phyloP scores from a whole-genome alignment of 2,888 invertebrate species.

The Lepidocyrtinus sp. region DNA sequence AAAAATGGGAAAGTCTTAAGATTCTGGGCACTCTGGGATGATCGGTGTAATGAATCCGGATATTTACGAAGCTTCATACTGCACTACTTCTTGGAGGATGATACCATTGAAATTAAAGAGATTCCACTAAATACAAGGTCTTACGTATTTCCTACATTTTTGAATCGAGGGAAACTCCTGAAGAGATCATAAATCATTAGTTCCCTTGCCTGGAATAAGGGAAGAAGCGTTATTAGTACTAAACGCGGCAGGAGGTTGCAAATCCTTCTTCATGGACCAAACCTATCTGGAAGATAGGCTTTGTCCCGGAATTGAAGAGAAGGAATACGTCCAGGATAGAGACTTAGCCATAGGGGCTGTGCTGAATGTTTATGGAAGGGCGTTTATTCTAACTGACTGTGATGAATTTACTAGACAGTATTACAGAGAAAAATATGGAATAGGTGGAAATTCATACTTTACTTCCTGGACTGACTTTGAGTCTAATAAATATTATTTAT shows the following conservation, averaged over 20 bases:
- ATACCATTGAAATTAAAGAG: conserved; percentile 91
- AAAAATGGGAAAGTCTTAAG: conserved; percentile 75
- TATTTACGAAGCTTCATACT: conserved; percentile 84
- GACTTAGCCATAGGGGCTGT: conserved; percentile 88
- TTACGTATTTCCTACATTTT: conserved; percentile 77
- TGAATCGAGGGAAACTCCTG: conserved; percentile 83
- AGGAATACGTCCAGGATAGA: conserved; percentile 75
- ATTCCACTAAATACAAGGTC: conserved; percentile 67
- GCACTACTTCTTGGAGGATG: conserved; percentile 88
- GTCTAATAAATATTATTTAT: no score
- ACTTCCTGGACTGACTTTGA: background rate
- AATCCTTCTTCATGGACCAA: conserved; percentile 24
- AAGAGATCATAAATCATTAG: conserved; percentile 73
- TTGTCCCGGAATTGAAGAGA: conserved; percentile 54
- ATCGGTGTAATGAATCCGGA: conserved; percentile 83
- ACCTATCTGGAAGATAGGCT: conserved; percentile 54
- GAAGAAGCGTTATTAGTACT: conserved; percentile 60
- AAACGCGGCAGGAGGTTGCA: conserved; percentile 43
- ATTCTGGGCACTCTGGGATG: conserved; percentile 93
- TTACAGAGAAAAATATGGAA: conserved; percentile 81
- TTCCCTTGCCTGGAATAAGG: conserved; percentile 45
- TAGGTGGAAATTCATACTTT: conserved; percentile 73
- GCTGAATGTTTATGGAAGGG: conserved; percentile 86
- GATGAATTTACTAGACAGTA: conserved; percentile 89
- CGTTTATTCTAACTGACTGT: conserved; percentile 85